Percentiles rank a stretch among this genome's conserved stretches.
Evolutionary conservation across 2,797 vertebrate species (phyloP).

Genomic region (Carapus acus): DNA sequence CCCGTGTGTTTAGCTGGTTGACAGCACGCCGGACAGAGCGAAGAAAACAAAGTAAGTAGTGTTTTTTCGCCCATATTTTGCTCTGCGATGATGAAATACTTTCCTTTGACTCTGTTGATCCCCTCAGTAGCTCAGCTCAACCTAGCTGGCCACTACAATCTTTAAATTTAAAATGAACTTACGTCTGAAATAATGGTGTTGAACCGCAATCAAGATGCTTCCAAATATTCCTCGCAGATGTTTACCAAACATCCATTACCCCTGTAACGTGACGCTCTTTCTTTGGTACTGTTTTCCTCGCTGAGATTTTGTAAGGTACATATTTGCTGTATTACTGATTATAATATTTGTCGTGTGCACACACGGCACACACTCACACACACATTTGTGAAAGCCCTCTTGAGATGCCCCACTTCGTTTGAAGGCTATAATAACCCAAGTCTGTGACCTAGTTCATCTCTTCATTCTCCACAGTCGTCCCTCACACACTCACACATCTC

Average conservation of each 20-base stretch:
- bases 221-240: neutral
- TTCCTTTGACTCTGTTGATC: neutral
- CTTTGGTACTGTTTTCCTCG: too few species aligned
- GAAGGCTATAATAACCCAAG: conserved; percentile 57
- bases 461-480: neutral
- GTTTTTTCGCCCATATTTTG: conserved; percentile 20
- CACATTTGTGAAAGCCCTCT: conserved; percentile 9
- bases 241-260: neutral
- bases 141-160: too few species aligned
- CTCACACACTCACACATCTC: too few species aligned
- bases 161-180: too few species aligned
- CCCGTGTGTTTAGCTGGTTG: neutral
- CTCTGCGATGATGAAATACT: neutral
- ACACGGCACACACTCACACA: conserved; percentile 2
- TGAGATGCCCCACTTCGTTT: conserved; percentile 60
- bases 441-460: conserved; percentile 26
- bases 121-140: neutral
- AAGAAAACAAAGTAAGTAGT: conserved; percentile 6
- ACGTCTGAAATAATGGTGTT: neutral
- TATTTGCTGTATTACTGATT: too few species aligned
- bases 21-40: neutral
- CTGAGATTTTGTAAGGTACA: too few species aligned
- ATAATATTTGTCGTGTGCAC: conserved; percentile 34
- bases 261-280: conserved; percentile 2
- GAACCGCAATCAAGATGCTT: neutral